Base-by-base conservation (phyloP, 1,140 invertebrate species). In the Delia radicum region DNA sequence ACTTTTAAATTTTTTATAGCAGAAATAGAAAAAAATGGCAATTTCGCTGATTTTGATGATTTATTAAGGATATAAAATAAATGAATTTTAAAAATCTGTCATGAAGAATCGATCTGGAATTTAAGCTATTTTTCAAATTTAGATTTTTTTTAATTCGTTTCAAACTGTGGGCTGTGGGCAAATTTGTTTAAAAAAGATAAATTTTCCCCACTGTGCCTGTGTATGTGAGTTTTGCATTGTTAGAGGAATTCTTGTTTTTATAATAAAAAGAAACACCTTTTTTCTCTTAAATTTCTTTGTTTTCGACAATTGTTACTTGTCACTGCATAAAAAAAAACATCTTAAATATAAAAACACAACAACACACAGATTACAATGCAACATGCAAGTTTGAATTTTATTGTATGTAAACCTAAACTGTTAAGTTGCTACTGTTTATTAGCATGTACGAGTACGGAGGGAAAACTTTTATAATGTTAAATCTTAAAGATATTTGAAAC, bases 211-310 rank as follows among this genome's bases (percentile, higher is more conserved):
- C 61, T 27, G 8, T 24, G 5, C 6, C 28, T 31, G 18, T 67
- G 28, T n/a, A n/a, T n/a, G n/a, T n/a, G n/a, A n/a, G n/a, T n/a
- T n/a, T 69, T 37, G 65, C 65, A 69, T 69, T 69, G 65, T 69
- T 69, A 69, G 65, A 29, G 37, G 37, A 29, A 27, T 24, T 69
- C 29, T 69, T 27, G 24, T 69, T 69, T 28, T 33, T 69, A 31
- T 69, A 31, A 69, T 69, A 69, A 69, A 69, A 69, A 33, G 65
- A 69, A 69, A 69, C 65, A 69, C 65, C 31, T 69, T 69, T 69
- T 69, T 33, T 69, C 29, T 69, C 31, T 37, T 18, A 21, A 33
- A 21, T 33, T 69, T 18, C 65, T 69, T 69, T 69, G 65, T 69
- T 69, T 69, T 69, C 29, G 33, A 37, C 65, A 69, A 69, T 69